Conservation (phyloP, 2,888 invertebrate genomes). For the Campoplex capitator region DNA sequence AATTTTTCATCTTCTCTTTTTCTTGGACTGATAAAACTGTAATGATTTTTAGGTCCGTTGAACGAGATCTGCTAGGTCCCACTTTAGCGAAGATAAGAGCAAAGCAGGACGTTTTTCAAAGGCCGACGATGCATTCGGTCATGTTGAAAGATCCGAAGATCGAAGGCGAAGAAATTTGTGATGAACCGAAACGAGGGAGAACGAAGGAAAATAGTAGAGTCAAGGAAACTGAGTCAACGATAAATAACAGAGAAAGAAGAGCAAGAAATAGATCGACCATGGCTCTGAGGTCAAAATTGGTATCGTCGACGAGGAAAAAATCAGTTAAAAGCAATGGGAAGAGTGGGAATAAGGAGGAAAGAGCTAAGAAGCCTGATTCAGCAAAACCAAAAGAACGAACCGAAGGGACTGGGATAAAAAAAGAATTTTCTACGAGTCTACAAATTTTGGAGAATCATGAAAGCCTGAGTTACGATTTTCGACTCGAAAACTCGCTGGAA, state of each 20-base stretch:
- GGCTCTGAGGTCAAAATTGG: background rate
- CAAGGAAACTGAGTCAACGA: background rate
- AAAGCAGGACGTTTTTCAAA: constrained; percentile 23
- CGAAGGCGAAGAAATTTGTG: background rate
- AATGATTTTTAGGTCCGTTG: constrained; percentile 64
- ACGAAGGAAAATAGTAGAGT: background rate
- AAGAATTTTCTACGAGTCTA: background rate
- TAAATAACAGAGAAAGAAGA: background rate
- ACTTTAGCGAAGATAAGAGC: background rate
- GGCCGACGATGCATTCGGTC: background rate
- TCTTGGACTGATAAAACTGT: constrained; percentile 21
- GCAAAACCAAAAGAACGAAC: background rate
- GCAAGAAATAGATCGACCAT: background rate
- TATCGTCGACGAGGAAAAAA: background rate
- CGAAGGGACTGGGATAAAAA: background rate
- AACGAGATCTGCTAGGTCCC: constrained; percentile 42
- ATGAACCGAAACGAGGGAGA: background rate
- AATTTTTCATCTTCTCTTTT: background rate
- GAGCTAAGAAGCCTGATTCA: background rate
- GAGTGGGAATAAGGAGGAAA: background rate
- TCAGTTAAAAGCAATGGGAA: constrained; percentile 1
- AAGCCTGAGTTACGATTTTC: background rate
- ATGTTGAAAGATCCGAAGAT: background rate
- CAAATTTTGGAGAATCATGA: background rate
- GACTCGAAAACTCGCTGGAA: background rate